These are phyloP conservation scores for Itoplectis maculator DNA, from an alignment of 2,888 invertebrate species.

Conservation along the genomic window DNA sequence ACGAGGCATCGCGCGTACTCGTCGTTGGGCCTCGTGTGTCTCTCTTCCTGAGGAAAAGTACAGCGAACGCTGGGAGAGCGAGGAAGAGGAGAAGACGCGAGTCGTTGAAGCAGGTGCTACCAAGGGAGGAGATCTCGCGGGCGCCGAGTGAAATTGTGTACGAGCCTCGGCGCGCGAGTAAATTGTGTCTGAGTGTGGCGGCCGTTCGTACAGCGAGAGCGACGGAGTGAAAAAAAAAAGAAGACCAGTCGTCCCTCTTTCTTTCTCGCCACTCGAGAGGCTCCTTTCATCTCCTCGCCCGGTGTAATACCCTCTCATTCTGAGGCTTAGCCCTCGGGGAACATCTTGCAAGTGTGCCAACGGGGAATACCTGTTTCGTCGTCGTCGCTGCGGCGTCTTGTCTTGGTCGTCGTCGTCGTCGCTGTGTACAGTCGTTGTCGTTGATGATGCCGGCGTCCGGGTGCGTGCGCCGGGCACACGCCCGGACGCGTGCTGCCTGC, in stretches of 20 bases:
- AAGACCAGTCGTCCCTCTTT: conserved; percentile 58
- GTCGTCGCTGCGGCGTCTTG: too few species aligned
- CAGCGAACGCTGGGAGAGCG: too few species aligned
- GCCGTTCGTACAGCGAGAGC: not conserved
- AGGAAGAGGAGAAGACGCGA: conserved; percentile 3
- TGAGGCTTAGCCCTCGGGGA: conserved; percentile 72
- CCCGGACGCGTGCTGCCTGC: conserved; percentile 68
- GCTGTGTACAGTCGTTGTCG: conserved; percentile 14
- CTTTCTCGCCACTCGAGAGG: conserved; percentile 50
- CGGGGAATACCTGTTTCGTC: conserved; percentile 71
- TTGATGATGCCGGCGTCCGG: conserved; percentile 49
- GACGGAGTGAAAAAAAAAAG: conserved; percentile 54
- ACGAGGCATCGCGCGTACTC: too few species aligned
- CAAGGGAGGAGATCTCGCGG: conserved; percentile 57
- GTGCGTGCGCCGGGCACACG: conserved; percentile 68
- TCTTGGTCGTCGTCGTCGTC: conserved; percentile 30
- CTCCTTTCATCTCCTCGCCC: conserved; percentile 63
- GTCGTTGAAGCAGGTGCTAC: conserved; percentile 69
- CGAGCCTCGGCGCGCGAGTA: conserved; percentile 55
- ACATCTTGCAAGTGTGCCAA: conserved; percentile 80
- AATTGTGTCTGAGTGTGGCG: conserved; percentile 34
- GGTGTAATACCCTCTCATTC: conserved; percentile 61
- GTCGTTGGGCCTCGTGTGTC: too few species aligned
- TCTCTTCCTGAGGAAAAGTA: too few species aligned
- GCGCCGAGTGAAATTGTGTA: conserved; percentile 50